Percentiles rank a stretch among this genome's conserved stretches.
Evolutionary conservation across 2,797 vertebrate species (phyloP).

Genomic region (Tapirus indicus): DNA sequence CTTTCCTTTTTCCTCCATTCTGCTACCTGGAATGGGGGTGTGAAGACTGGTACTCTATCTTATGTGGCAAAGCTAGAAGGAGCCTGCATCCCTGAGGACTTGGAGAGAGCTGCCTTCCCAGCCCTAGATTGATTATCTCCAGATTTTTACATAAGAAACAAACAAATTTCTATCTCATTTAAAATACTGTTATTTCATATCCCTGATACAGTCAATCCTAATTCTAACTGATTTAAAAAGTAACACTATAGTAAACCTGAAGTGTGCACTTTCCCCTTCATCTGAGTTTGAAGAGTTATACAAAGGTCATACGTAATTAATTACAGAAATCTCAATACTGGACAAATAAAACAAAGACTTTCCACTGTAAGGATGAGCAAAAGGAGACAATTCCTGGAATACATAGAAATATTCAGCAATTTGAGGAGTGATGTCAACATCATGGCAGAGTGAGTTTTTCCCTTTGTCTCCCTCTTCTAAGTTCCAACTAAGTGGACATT

Average conservation of each 20-base stretch:
- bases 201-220: not conserved
- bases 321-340: not conserved
- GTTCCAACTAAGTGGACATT: no score
- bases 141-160: not conserved
- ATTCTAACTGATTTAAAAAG: not conserved
- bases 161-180: not conserved
- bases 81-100: not conserved
- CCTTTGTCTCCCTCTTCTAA: no score
- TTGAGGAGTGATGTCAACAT: not conserved
- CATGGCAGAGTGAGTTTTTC: no score
- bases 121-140: not conserved
- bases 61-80: not conserved
- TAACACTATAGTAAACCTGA: not conserved
- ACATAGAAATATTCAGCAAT: not conserved
- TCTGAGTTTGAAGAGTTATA: not conserved
- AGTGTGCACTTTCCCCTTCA: not conserved
- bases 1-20: not conserved
- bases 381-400: not conserved
- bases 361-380: not conserved
- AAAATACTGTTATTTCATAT: not conserved
- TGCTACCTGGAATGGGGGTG: not conserved
- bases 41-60: not conserved
- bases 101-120: not conserved
- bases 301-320: not conserved
- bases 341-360: not conserved